These are phyloP conservation scores for Hermetia illucens DNA, from an alignment of 1,140 invertebrate genomes.

Conservation along the genomic window DNA sequence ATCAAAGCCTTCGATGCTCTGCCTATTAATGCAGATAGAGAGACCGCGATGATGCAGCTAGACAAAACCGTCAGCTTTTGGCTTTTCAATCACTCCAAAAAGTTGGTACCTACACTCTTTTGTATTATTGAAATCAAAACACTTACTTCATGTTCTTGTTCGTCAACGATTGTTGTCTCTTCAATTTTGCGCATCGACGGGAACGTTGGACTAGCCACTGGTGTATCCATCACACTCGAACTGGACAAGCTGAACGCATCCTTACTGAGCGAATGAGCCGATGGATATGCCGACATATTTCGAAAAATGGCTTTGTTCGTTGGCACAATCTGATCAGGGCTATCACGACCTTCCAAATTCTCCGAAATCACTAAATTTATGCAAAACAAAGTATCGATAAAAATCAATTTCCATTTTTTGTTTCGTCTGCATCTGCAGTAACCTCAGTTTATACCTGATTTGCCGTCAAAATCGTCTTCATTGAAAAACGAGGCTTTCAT, in stretches of 20 bases:
- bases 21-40: too few species aligned
- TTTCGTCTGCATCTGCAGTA: not conserved
- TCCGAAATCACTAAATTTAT: slow-evolving; percentile 1
- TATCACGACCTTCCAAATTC: slow-evolving; percentile 4
- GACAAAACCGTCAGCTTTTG: too few species aligned
- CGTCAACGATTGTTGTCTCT: not conserved
- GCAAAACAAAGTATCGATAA: not conserved
- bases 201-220: slow-evolving; percentile 1
- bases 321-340: slow-evolving; percentile 8
- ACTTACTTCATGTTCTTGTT: too few species aligned
- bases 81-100: too few species aligned
- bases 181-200: not conserved
- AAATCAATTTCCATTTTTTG: not conserved
- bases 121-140: too few species aligned
- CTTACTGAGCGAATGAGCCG: slow-evolving; percentile 7
- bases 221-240: not conserved
- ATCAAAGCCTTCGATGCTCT: too few species aligned
- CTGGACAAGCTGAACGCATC: not conserved
- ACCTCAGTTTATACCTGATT: slow-evolving; percentile 7
- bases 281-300: slow-evolving; percentile 2
- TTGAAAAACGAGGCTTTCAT: slow-evolving; percentile 68
- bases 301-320: not conserved
- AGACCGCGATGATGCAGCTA: too few species aligned
- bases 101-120: too few species aligned
- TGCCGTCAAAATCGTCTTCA: slow-evolving; percentile 14